These are phyloP conservation scores for Drosophila prolongata DNA, from an alignment of 2,888 invertebrate species.

Conservation along the genomic window DNA sequence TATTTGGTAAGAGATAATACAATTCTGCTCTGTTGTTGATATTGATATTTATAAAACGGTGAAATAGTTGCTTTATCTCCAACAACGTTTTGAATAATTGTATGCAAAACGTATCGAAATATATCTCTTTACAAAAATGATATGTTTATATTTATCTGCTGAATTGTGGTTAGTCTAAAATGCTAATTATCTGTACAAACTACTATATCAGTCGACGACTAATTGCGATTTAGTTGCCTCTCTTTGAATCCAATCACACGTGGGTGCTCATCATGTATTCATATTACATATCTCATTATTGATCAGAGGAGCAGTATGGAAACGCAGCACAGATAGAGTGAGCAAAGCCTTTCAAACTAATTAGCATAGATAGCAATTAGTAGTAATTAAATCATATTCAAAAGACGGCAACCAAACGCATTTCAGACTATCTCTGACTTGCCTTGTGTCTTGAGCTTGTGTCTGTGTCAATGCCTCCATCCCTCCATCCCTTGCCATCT, in stretches of 20 bases:
- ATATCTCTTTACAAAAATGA: neutral
- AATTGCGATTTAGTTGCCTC: neutral
- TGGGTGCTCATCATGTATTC: neutral
- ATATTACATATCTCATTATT: conserved; percentile 12
- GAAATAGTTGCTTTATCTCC: too few species aligned
- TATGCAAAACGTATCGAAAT: too few species aligned
- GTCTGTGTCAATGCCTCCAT: neutral
- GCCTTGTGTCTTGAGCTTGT: neutral
- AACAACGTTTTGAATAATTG: too few species aligned
- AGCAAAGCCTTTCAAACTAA: conserved; percentile 42
- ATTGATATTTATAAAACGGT: neutral
- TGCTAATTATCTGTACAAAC: neutral
- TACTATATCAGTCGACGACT: neutral
- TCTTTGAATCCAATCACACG: conserved; percentile 4
- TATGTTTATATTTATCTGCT: neutral
- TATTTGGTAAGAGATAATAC: too few species aligned
- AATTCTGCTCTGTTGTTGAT: neutral
- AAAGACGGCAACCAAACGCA: conserved; percentile 39
- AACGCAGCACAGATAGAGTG: neutral
- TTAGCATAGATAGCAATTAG: conserved; percentile 64
- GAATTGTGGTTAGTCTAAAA: neutral
- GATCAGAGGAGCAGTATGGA: neutral
- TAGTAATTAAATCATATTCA: conserved; percentile 73
- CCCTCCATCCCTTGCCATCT: conserved; percentile 1
- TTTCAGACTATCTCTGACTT: conserved; percentile 3